Evolutionary conservation across 2,113 vertebrate genomes (phyloP).

Genomic region (Mormyrus iriodes): DNA sequence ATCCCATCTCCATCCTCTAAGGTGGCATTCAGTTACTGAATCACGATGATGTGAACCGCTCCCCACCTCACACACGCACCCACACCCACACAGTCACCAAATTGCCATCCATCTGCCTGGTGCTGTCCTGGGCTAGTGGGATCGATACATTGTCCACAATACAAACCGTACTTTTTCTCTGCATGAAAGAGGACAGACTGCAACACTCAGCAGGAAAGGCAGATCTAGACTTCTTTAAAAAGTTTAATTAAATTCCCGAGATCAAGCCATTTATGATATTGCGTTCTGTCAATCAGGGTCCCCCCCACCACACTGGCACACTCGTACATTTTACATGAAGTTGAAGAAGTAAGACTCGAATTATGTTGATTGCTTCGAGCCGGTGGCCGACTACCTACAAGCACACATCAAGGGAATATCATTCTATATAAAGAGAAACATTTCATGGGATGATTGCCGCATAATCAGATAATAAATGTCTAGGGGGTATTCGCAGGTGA

Average conservation of each 20-base stretch:
- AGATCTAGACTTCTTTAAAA: constrained; percentile 25
- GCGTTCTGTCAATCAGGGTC: constrained; percentile 11
- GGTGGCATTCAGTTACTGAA: neutral
- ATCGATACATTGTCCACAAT: neutral
- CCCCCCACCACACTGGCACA: neutral
- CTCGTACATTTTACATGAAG: constrained; percentile 19
- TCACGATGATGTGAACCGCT: neutral
- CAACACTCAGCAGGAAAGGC: neutral
- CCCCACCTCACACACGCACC: neutral
- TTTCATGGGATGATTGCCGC: neutral
- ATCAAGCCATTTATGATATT: constrained; percentile 13
- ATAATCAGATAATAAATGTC: neutral
- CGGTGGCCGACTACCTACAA: neutral
- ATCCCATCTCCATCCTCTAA: neutral
- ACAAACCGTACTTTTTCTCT: neutral
- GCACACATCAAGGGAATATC: neutral
- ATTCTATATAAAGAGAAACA: neutral
- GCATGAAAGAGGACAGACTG: neutral
- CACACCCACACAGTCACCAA: neutral
- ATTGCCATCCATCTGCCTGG: neutral
- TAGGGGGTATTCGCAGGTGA: neutral
- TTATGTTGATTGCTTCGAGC: constrained; percentile 3
- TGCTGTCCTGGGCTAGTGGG: neutral
- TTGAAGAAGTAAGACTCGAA: neutral
- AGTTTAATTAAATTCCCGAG: constrained; percentile 16